phyloP scores from a whole-genome alignment of 2,888 invertebrate species.

The Xanthorhoe designata region DNA sequence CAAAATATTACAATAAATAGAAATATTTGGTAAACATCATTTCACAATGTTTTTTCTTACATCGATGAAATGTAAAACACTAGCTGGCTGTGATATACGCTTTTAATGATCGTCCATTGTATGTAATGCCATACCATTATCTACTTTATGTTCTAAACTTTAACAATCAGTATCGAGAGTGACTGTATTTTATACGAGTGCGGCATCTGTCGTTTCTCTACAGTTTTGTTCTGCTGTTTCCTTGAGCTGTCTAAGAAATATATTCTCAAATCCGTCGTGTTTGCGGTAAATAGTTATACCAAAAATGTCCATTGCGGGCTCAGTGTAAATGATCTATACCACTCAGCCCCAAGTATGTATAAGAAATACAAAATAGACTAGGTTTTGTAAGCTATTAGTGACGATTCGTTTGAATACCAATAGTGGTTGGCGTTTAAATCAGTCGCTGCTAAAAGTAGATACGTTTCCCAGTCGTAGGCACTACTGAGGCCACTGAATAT shows the following conservation, averaged over 20 bases:
- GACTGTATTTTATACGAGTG: slow-evolving; percentile 38
- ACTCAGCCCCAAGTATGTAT: slow-evolving; percentile 46
- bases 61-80: slow-evolving; percentile 36
- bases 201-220: slow-evolving; percentile 19
- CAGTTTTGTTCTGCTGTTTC: slow-evolving; percentile 20
- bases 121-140: slow-evolving; percentile 54
- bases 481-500: slow-evolving; percentile 13
- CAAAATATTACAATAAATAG: too few species aligned
- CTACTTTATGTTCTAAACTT: slow-evolving; percentile 47
- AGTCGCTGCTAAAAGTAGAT: slow-evolving; percentile 25
- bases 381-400: slow-evolving; percentile 45
- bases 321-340: slow-evolving; percentile 41
- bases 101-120: slow-evolving; percentile 81
- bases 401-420: slow-evolving; percentile 38
- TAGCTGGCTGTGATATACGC: slow-evolving; percentile 81
- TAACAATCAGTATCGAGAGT: slow-evolving; percentile 42
- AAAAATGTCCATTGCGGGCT: slow-evolving; percentile 46
- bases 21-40: slow-evolving; percentile 1
- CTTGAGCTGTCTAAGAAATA: slow-evolving; percentile 30
- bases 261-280: slow-evolving; percentile 41
- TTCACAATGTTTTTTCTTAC: slow-evolving; percentile 3
- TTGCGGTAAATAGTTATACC: slow-evolving; percentile 42
- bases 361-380: slow-evolving; percentile 45
- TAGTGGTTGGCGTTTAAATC: slow-evolving; percentile 29
- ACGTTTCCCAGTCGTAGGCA: slow-evolving; percentile 33